Base-by-base conservation (phyloP, 92 coral and sea anemone species). In the Zoanthus gigantus region DNA sequence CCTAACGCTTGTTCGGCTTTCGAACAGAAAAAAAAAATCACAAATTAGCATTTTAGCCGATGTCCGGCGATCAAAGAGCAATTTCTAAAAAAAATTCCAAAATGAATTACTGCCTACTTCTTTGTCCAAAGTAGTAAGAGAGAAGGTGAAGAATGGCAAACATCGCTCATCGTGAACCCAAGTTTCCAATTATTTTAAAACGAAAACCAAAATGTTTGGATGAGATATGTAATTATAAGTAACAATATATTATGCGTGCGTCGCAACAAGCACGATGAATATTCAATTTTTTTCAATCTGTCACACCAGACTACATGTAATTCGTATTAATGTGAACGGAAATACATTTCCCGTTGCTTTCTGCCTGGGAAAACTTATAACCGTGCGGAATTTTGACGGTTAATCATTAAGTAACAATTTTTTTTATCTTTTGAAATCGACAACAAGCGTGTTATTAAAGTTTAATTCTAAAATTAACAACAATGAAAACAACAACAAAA, bases 141-240 rank as follows among this genome's bases (percentile, higher is more conserved):
- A 91, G 72, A 54, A 91, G 88, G 85, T 91, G 92, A 54, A 91
- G 87, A 72, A 84, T 63, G 67, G 92, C 94, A 53, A 91, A 88
- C 94, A 91, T 91, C 72, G 56, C 85, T 81, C 85, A 81, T 81
- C 60, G 45, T 81, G 85, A 34, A 11, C 57, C 28, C 8, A 81
- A 2, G 50, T 1, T 44, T 65, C 42, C 46, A 5, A 11, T 18
- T 5, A 10, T 15, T 65, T 42, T 29, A 11, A 42, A 46, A 17
- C 6, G 9, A 23, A 65, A 60, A 81, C 42, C 66, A 46, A 60
- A 47, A 44, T 10, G 44, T 45, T 66, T 81, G 46, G 47, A 12
- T 45, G 29, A 61, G 65, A 66, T 45, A 42, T 45, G 5, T 46
- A 65, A 81, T 32, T 50, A 44, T 56, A 81, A 28, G 31, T 15